Percentiles rank a stretch among this genome's conserved stretches.
Conservation (phyloP, 2,797 vertebrate genomes). For the Schizopygopsis malacanthus region DNA sequence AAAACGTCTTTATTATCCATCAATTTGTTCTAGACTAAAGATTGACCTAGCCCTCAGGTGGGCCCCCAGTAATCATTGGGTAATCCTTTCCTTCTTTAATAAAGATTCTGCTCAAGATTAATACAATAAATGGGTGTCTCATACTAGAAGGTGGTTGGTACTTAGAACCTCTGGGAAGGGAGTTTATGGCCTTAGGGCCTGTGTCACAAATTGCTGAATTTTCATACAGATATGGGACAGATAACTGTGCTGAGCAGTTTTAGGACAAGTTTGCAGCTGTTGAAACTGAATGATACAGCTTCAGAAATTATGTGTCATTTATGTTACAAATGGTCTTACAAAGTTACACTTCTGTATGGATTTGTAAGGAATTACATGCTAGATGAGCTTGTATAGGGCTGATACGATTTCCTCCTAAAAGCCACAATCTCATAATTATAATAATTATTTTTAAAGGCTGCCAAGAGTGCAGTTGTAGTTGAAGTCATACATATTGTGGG, state of each 20-base stretch:
- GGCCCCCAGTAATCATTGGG: background rate
- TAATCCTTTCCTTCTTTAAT: background rate
- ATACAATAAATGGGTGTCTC: background rate
- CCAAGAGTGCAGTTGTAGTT: conserved; percentile 33
- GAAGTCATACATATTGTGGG: conserved; percentile 45
- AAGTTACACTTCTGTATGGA: background rate
- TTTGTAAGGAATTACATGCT: conserved; percentile 1
- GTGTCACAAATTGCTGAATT: background rate
- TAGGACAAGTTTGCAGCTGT: background rate
- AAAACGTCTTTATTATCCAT: background rate
- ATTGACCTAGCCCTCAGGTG: background rate
- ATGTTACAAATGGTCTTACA: background rate
- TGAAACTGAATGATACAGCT: background rate
- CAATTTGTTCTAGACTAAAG: background rate
- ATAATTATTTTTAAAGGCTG: background rate
- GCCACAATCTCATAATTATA: conserved; percentile 47
- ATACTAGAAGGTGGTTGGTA: background rate
- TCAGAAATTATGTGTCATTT: background rate
- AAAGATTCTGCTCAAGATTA: background rate
- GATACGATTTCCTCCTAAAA: background rate
- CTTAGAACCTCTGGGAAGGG: background rate
- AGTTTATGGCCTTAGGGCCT: background rate
- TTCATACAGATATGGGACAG: background rate
- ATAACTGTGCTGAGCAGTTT: no score
- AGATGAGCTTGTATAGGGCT: conserved; percentile 10